Evolutionary conservation across 2,797 vertebrate genomes (phyloP).

Genomic region (Spizella passerina): DNA sequence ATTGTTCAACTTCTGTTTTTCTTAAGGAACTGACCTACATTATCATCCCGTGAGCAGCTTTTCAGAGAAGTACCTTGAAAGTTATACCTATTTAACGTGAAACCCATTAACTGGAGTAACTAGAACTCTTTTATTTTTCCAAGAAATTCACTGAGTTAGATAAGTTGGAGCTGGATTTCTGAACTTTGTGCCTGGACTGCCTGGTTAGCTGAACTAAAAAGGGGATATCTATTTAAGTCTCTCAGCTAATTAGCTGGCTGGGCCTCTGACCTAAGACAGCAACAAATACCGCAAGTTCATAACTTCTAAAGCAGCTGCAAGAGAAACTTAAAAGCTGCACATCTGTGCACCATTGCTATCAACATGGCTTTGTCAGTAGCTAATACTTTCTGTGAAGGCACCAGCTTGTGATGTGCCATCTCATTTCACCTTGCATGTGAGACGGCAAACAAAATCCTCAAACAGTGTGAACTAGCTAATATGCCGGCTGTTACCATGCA

Average conservation of each 20-base stretch:
- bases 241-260: conserved; percentile 81
- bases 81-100: conserved; percentile 95
- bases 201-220: conserved; percentile 75
- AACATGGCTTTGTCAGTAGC: conserved; percentile 84
- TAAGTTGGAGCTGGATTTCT: conserved; percentile 83
- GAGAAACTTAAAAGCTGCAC: conserved; percentile 75
- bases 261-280: conserved; percentile 74
- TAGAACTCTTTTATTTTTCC: conserved; percentile 88
- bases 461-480: conserved; percentile 76
- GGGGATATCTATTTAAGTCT: conserved; percentile 92
- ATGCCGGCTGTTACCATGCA: conserved; percentile 79
- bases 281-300: conserved; percentile 60
- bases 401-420: conserved; percentile 84
- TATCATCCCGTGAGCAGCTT: conserved; percentile 84
- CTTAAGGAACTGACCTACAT: conserved; percentile 84
- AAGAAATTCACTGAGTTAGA: conserved; percentile 85
- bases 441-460: conserved; percentile 81
- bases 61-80: conserved; percentile 90
- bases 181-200: conserved; percentile 83
- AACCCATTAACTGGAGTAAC: conserved; percentile 98
- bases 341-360: conserved; percentile 74
- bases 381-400: conserved; percentile 82
- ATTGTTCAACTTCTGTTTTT: conserved; percentile 95
- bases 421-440: conserved; percentile 90
- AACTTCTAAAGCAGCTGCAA: conserved; percentile 67